Base-by-base conservation (phyloP, 2,888 invertebrate genomes). In the Drosophila prostipennis region DNA sequence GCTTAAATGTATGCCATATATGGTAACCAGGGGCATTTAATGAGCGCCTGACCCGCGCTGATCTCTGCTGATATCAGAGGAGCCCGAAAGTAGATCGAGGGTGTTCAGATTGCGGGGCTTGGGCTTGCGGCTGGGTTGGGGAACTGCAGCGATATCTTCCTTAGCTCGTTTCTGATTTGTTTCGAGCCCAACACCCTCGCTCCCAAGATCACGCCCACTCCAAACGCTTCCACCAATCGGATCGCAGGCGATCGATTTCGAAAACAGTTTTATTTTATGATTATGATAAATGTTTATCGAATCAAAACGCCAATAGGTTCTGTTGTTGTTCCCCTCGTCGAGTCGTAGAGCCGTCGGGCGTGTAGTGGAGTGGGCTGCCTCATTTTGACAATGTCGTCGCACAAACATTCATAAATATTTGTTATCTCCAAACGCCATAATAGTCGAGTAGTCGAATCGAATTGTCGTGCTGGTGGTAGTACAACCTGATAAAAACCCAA, bases 211-310 rank as follows among this genome's bases (percentile, higher is more conserved):
- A 75, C 88, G 85, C 85, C 85, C 81, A 72, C 74, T 78, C 65
- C 37, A 60, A 48, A 58, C 19, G 40, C 54, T 59, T 65, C 80
- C 67, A 53, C 88, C 85, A 85, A 88, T 85, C 72, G 79, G 77
- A 86, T 88, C 83, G 84, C 79, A 85, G 75, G 60, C 79, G 64
- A 76, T 80, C 70, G 87, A 48, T 53, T 75, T 74, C 65, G 59
- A 77, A 80, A 72, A 64, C 72, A 71, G 64, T 83, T 77, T 75
- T 82, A 74, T 74, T 78, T 83, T 80, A 83, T 79, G 81, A 80
- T 80, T 89, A 87, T 85, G 90, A 90, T 90, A 90, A 90, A 90
- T 80, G 75, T 90, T 90, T 90, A 90, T 90, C 90, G 90, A 90
- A 90, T 90, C 87, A 83, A 77, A 90, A 84, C 79, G 77, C 76